These are phyloP conservation scores for Chymomyza procnemis DNA, from an alignment of 2,888 invertebrate genomes.

Conservation along the genomic window DNA sequence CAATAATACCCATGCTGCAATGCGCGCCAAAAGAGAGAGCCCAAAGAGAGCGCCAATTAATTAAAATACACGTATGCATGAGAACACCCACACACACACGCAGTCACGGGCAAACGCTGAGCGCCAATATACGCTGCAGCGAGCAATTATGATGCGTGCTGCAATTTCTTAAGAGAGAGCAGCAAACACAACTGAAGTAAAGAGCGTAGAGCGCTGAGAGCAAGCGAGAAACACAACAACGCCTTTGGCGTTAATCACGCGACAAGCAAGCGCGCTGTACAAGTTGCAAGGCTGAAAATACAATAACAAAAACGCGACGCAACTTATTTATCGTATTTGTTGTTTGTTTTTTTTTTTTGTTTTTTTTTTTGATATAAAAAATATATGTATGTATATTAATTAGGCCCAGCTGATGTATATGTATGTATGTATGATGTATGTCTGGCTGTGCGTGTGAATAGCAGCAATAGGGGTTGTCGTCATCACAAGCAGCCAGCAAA, in stretches of 20 bases:
- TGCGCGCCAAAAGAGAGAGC: slow-evolving; percentile 1
- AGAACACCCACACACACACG: not conserved
- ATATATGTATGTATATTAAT: not conserved
- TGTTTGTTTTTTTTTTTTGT: not conserved
- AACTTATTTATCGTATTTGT: not conserved
- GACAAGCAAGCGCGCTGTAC: slow-evolving; percentile 15
- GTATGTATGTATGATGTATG: not conserved
- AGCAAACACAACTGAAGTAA: too few relatives aligned
- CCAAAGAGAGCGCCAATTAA: not conserved
- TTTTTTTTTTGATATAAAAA: not conserved
- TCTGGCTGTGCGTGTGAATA: slow-evolving; percentile 3
- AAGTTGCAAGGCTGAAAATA: not conserved
- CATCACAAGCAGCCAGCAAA: not conserved
- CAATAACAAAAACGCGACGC: not conserved
- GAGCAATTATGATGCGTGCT: slow-evolving; percentile 13
- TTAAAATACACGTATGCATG: not conserved
- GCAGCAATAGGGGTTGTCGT: not conserved
- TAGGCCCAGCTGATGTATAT: too few relatives aligned
- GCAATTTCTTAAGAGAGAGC: slow-evolving; percentile 9
- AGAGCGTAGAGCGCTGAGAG: slow-evolving; percentile 12
- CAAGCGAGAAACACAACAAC: slow-evolving; percentile 2
- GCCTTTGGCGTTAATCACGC: slow-evolving; percentile 36
- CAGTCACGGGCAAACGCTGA: too few relatives aligned
- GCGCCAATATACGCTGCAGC: not conserved
- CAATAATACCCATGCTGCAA: slow-evolving; percentile 50